Conservation (phyloP, 1,140 invertebrate species). For the Drosophila kepulauana region DNA sequence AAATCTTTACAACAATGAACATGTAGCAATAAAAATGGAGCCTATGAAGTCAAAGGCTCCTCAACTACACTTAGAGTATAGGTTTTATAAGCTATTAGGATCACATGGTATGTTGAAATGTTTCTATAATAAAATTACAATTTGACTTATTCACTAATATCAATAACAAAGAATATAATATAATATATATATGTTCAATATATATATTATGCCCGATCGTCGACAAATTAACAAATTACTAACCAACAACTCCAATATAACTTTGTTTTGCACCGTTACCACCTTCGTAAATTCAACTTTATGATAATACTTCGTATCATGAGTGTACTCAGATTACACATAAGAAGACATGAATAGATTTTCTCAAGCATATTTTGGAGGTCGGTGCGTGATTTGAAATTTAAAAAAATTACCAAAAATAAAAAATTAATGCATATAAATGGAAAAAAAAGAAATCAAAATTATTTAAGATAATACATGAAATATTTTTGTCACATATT, state of each 20-base stretch:
- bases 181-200: conserved; percentile 2
- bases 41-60: conserved; percentile 99
- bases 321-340: conserved; percentile 59
- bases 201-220: conserved; percentile 15
- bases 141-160: conserved; percentile 2
- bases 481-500: conserved; percentile 37
- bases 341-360: conserved; percentile 80
- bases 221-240: conserved; percentile 28
- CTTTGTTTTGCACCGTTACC: conserved; percentile 81
- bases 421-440: background rate
- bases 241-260: conserved; percentile 46
- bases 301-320: conserved; percentile 40
- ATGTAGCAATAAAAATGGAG: conserved; percentile 99
- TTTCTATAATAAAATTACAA: conserved; percentile 29
- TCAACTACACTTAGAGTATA: conserved; percentile 99
- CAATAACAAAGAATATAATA: conserved; percentile 32
- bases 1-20: conserved; percentile 99
- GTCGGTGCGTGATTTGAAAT: conserved; percentile 77
- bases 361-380: conserved; percentile 85
- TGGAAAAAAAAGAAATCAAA: conserved; percentile 28
- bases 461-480: conserved; percentile 22
- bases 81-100: conserved; percentile 99
- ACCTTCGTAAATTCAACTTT: conserved; percentile 64
- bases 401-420: conserved; percentile 37
- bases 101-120: conserved; percentile 91